Evolutionary conservation across 1,140 invertebrate species (phyloP).

Genomic region (Dreissena polymorpha): DNA sequence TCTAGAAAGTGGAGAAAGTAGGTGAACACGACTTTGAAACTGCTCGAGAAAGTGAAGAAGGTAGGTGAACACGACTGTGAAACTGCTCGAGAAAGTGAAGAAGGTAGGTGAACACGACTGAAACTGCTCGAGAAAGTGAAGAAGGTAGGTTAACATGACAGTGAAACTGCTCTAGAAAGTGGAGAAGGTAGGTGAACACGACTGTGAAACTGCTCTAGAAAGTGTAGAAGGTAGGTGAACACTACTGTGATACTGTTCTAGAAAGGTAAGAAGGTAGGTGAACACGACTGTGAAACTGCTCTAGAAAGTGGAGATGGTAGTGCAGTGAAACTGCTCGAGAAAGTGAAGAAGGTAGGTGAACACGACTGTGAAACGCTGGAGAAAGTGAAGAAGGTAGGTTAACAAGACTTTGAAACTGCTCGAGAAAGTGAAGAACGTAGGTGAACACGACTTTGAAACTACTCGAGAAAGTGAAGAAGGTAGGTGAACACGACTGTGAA

Average conservation of each 20-base stretch:
- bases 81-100: conserved; percentile 95
- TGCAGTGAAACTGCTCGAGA: conserved; percentile 95
- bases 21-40: conserved; percentile 98
- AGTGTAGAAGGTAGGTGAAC: conserved; percentile 97
- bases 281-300: conserved; percentile 98
- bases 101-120: conserved; percentile 99
- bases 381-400: conserved; percentile 94
- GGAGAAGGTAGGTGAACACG: conserved; percentile 99
- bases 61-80: conserved; percentile 99
- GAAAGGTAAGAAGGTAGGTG: conserved; percentile 94
- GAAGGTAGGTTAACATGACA: conserved; percentile 99
- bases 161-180: conserved; percentile 95
- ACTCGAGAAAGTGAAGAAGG: conserved; percentile 95
- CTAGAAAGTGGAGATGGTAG: conserved; percentile 95
- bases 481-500: conserved; percentile 99
- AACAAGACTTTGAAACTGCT: conserved; percentile 98
- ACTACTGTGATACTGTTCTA: conserved; percentile 98
- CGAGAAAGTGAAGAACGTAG: conserved; percentile 96
- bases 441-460: conserved; percentile 98
- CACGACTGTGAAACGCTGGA: conserved; percentile 96
- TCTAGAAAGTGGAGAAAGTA: conserved; percentile 97
- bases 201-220: conserved; percentile 96
- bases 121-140: conserved; percentile 96
- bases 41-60: conserved; percentile 96
- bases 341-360: conserved; percentile 98